A percentile compares a stretch with the other conserved stretches of the same genome.
These are phyloP conservation scores for Drosophila monieri DNA, from an alignment of 2,888 invertebrate species.

Conservation along the genomic window DNA sequence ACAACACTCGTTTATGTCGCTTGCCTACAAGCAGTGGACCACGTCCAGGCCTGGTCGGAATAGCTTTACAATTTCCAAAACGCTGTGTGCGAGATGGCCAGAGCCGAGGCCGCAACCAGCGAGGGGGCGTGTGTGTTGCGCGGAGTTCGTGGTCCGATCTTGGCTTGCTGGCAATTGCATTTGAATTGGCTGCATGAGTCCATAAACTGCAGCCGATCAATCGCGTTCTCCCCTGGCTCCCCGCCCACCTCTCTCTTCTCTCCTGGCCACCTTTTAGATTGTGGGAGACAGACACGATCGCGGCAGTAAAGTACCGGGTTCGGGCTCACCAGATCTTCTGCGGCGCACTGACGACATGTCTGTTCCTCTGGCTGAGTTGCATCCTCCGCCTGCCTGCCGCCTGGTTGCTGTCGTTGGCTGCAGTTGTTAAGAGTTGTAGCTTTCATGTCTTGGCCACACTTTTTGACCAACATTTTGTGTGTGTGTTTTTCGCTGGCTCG, in stretches of 20 bases:
- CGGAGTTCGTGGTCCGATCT: conserved; percentile 55
- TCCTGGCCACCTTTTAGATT: conserved; percentile 35
- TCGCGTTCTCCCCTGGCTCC: conserved; percentile 55
- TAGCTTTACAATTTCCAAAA: conserved; percentile 79
- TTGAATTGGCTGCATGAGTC: conserved; percentile 81
- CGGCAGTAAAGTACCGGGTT: conserved; percentile 78
- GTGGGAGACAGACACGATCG: conserved; percentile 79
- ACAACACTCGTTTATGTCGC: conserved; percentile 83
- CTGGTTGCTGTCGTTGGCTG: conserved; percentile 78
- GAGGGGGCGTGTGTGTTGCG: conserved; percentile 65
- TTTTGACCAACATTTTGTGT: conserved; percentile 76
- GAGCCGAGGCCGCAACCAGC: conserved; percentile 46
- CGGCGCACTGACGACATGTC: conserved; percentile 75
- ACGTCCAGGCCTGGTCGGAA: conserved; percentile 58
- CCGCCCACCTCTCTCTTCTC: conserved; percentile 13
- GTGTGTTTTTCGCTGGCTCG: conserved; percentile 48
- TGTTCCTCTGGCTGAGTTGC: conserved; percentile 51
- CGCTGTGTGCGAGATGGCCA: conserved; percentile 65
- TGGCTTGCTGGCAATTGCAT: conserved; percentile 72
- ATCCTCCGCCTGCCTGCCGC: conserved; percentile 17
- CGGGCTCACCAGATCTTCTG: conserved; percentile 74
- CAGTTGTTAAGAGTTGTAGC: conserved; percentile 80
- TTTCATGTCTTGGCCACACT: conserved; percentile 81
- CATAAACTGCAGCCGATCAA: conserved; percentile 82
- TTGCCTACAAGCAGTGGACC: conserved; percentile 78